Evolutionary conservation across 2,797 vertebrate genomes (phyloP), one percentile per base, ranked within the genome.

Genomic region (Xyrichtys novacula): DNA sequence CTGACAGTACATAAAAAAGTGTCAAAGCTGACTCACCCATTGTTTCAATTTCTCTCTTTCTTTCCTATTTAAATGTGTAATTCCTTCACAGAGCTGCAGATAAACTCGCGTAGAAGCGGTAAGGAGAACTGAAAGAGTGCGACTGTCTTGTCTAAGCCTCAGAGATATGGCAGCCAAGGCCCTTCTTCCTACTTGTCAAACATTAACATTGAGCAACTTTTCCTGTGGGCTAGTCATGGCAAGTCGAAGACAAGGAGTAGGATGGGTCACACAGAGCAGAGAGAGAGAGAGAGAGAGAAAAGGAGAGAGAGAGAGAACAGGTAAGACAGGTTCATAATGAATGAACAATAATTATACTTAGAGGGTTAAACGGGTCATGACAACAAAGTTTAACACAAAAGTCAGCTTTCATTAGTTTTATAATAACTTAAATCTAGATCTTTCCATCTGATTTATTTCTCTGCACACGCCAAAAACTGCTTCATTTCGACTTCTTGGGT

Each of bases 21-120:
- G 0, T 61, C 12, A 43, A 47, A 9, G 16, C 17, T 3, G n/a
- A 91, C 94, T 95, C 69, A 95, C 94, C 94, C 94, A 95, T 95
- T 25, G 36, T 72, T 23, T 32, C 38, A 52, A 28, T 65, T 58
- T 48, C 29, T 38, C 6, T 22, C 23, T 69, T 36, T 75, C 56
- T 44, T 38, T 48, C n/a, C 1, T 23, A 43, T 67, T 38, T 61
- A 36, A 75, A 71, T 66, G 36, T 66, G 43, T 58, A 72, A 60
- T 65, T 59, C 59, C 61, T 81, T 79, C 42, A 62, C 59, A 56
- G 47, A 39, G 53, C 75, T 71, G 46, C 25, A 68, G 70, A 55
- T 48, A 40, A 66, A 53, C 43, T 50, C 34, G 49, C 20, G 52
- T 4, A 29, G 43, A 46, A 72, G 66, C 8, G 40, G 71, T 43